Evolutionary conservation across 2,113 vertebrate species (phyloP), one percentile per base, ranked within the genome.

Genomic region (Neotragus moschatus): DNA sequence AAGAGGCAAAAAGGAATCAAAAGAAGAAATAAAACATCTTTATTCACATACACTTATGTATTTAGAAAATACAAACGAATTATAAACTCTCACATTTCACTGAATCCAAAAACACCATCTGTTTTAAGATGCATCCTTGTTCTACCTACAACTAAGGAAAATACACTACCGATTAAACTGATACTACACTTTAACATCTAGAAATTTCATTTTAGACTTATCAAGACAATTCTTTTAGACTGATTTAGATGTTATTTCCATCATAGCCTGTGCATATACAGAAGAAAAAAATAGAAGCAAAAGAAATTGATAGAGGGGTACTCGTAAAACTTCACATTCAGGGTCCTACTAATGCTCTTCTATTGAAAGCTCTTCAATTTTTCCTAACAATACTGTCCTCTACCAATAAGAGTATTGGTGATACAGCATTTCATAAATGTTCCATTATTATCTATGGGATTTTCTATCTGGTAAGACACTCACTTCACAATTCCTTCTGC

Each of bases 401-500:
- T 89, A 55, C 90, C 92, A 89, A 94, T 36, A 85, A 84, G 17
- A 85, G 13, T 33, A 8, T 13, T 79, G 11, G 21, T 77, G 49
- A 88, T 45, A 30, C 51, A 79, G 63, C 51, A 81, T 60, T 93
- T 91, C 79, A 70, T 90, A 97, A 96, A 91, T 87, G 45, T 16
- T 95, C 91, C 86, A 90, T 53, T 82, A 97, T 95, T 81, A 89
- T 93, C 70, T 95, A n/a, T 79, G 33, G 21, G 70, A 85, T 96
- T 95, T 96, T 77, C 79, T 90, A 95, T 96, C 75, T 61, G 90
- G 36, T 58, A 85, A 94, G 61, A 90, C 43, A 92, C 30, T 21
- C 73, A 95, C 53, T 96, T 96, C 28, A 33, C 93, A 95, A 87
- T 94, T 96, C 90, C 66, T 93, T 89, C 75, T 93, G 80, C 75